A percentile compares a stretch with the other conserved stretches of the same genome.
Conservation (phyloP, 1,140 invertebrate genomes). For the Ips typographus region DNA sequence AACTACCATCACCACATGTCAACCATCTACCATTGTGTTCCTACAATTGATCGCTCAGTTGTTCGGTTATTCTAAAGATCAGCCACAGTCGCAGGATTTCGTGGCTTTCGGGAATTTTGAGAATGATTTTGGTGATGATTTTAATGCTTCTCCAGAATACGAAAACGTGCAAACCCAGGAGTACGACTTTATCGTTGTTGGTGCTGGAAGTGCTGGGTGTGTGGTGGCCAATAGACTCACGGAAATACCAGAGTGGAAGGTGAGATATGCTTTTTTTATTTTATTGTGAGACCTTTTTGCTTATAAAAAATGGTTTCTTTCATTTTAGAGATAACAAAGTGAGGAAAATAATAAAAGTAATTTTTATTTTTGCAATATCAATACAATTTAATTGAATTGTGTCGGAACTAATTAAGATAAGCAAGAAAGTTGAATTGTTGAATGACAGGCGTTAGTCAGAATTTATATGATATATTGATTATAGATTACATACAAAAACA, state of each 20-base stretch:
- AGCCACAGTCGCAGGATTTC: conserved; percentile 16
- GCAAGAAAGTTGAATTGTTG: no score
- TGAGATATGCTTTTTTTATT: conserved; percentile 38
- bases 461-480: no score
- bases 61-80: conserved; percentile 58
- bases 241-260: conserved; percentile 57
- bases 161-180: conserved; percentile 28
- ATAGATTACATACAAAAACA: no score
- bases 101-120: conserved; percentile 23
- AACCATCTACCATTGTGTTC: conserved; percentile 59
- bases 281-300: no score
- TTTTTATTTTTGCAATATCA: background rate
- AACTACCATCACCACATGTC: conserved; percentile 59
- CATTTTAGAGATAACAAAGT: background rate
- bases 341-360: background rate
- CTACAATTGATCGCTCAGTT: conserved; percentile 58
- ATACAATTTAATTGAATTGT: no score
- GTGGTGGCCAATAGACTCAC: conserved; percentile 65
- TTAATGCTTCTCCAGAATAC: conserved; percentile 14
- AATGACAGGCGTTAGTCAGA: no score
- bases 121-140: conserved; percentile 12
- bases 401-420: no score
- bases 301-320: background rate
- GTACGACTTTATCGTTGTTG: conserved; percentile 61
- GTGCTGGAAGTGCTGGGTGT: conserved; percentile 67